Percentiles rank a stretch among this genome's conserved stretches.
Evolutionary conservation across 2,113 vertebrate species (phyloP).

Genomic region (Falcunculus frontatus): DNA sequence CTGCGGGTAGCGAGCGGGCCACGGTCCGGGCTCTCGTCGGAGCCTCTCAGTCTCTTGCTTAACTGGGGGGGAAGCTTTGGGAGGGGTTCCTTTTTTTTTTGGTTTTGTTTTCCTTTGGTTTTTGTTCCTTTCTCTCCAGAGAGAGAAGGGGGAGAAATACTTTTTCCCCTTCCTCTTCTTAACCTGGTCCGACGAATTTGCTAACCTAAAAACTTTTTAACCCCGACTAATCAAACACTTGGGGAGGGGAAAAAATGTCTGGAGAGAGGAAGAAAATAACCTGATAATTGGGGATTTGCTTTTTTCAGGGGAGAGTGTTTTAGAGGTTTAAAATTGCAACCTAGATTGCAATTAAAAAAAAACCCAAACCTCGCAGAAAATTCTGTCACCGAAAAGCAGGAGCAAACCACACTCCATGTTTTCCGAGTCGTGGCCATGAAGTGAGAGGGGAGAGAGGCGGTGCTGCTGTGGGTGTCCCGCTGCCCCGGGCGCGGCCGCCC

Average conservation of each 20-base stretch:
- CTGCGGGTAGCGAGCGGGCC: constrained; percentile 67
- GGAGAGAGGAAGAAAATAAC: constrained; percentile 61
- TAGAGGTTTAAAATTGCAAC: constrained; percentile 14
- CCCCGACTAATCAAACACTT: constrained; percentile 1
- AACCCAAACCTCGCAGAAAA: neutral
- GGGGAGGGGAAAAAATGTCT: constrained; percentile 48
- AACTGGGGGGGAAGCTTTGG: neutral
- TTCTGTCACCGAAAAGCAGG: neutral
- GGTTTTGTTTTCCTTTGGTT: neutral
- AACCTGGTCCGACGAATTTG: neutral
- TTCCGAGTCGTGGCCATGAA: constrained; percentile 63
- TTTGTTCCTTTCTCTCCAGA: neutral
- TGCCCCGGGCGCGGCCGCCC: constrained; percentile 20
- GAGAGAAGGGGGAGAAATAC: neutral
- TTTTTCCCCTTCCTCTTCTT: neutral
- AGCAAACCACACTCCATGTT: neutral
- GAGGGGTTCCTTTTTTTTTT: neutral
- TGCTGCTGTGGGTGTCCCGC: neutral
- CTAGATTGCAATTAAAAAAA: neutral
- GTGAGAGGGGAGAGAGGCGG: constrained; percentile 26
- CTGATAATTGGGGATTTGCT: constrained; percentile 4
- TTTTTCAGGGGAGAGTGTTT: neutral
- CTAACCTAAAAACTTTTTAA: constrained; percentile 20
- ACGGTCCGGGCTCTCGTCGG: neutral
- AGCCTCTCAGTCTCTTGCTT: constrained; percentile 40